A percentile compares a stretch with the other conserved stretches of the same genome.
Conservation (phyloP, 2,113 vertebrate species). For the Megaceryle maxima region DNA sequence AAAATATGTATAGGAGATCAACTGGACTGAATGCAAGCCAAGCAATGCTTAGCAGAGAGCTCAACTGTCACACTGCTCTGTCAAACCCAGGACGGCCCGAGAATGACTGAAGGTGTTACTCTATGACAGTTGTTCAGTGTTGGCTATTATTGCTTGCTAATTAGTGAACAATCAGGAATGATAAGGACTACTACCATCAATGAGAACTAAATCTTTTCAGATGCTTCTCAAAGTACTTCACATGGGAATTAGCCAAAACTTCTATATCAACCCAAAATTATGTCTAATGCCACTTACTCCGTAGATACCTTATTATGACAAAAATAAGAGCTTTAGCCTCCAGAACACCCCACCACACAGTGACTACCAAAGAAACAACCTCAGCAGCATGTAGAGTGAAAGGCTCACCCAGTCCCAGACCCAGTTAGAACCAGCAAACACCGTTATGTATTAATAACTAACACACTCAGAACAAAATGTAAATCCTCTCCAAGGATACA, state of each 20-base stretch:
- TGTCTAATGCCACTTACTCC: fast-evolving
- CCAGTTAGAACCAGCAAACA: background rate
- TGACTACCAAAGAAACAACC: background rate
- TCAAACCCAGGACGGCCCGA: background rate
- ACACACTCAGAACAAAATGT: background rate
- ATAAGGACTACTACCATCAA: background rate
- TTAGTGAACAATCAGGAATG: background rate
- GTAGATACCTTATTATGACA: background rate
- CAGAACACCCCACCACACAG: background rate
- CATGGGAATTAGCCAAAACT: background rate
- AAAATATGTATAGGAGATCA: fast-evolving
- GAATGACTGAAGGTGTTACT: background rate
- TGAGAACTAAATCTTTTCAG: background rate
- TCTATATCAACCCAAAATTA: background rate
- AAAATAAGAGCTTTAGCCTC: background rate
- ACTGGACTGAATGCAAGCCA: background rate
- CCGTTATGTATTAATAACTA: background rate
- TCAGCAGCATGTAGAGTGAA: fast-evolving
- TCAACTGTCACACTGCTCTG: fast-evolving
- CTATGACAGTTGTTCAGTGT: background rate
- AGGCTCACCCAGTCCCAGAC: background rate
- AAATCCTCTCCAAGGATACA: background rate
- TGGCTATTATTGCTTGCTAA: background rate
- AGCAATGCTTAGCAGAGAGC: fast-evolving
- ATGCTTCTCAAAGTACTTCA: background rate